phyloP scores from a whole-genome alignment of 2,113 vertebrate species.

The Oostethus manadensis region DNA sequence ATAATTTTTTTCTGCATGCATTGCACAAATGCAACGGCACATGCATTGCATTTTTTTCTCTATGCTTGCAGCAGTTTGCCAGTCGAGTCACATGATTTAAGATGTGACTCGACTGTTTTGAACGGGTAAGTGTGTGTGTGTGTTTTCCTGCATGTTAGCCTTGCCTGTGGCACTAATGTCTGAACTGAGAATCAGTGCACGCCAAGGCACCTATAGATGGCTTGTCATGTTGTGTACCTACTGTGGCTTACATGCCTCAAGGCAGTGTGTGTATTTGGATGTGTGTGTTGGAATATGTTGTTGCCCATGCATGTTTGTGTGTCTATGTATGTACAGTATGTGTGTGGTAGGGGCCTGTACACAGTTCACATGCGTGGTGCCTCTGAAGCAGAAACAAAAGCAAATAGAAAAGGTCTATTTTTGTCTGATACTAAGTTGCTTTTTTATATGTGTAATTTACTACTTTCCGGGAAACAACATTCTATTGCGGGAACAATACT shows the following conservation, averaged over 20 bases:
- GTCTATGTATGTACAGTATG: slow-evolving; percentile 10
- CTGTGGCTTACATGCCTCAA: slow-evolving; percentile 37
- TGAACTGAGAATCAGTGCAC: slow-evolving; percentile 33
- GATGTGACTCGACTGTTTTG: slow-evolving; percentile 16
- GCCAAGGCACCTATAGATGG: slow-evolving; percentile 45
- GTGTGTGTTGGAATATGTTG: slow-evolving; percentile 9
- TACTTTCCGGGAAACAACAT: not conserved
- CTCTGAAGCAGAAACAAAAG: slow-evolving; percentile 1
- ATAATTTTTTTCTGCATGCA: too few species aligned
- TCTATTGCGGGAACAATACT: not conserved
- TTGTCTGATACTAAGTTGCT: not conserved
- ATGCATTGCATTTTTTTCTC: slow-evolving; percentile 15
- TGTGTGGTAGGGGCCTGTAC: not conserved
- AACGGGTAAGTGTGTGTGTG: slow-evolving; percentile 1
- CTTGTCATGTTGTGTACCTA: slow-evolving; percentile 39
- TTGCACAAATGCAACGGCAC: slow-evolving; percentile 29
- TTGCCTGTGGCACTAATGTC: slow-evolving; percentile 39
- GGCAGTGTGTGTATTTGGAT: slow-evolving; percentile 21
- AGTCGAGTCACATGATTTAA: slow-evolving; percentile 23
- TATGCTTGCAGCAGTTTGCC: slow-evolving; percentile 20
- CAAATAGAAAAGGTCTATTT: not conserved
- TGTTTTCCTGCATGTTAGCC: slow-evolving; percentile 20
- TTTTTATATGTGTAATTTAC: not conserved
- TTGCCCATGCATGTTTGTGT: slow-evolving; percentile 3
- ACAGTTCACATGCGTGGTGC: not conserved